These are phyloP conservation scores for Campopleginae sp. DNA, from an alignment of 2,888 invertebrate genomes.

Conservation along the genomic window DNA sequence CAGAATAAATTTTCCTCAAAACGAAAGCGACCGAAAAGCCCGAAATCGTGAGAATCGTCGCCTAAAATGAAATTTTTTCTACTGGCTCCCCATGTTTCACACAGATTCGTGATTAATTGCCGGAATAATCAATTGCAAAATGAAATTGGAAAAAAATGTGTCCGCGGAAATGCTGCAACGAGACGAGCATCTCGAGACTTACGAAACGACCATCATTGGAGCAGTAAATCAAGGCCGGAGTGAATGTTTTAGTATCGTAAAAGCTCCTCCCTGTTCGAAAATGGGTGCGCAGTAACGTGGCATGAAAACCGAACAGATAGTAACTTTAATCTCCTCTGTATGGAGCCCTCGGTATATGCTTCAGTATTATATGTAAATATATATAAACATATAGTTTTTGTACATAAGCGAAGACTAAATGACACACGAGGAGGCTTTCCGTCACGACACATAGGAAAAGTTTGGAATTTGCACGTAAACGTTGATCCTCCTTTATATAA, in stretches of 20 bases:
- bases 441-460: conserved; percentile 26
- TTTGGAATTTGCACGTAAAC: conserved; percentile 40
- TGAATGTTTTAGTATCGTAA: conserved; percentile 12
- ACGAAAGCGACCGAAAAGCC: no score
- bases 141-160: no score
- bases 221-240: not conserved
- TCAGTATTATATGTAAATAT: not conserved
- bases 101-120: no score
- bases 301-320: conserved; percentile 35
- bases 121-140: no score
- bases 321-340: conserved; percentile 39
- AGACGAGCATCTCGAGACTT: not conserved
- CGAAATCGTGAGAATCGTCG: no score
- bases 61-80: no score
- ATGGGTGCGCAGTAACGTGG: conserved; percentile 6
- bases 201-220: not conserved
- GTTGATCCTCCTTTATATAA: conserved; percentile 19
- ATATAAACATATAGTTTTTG: conserved; percentile 31
- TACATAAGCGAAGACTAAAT: conserved; percentile 28
- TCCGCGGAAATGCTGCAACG: no score
- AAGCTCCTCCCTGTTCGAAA: conserved; percentile 16
- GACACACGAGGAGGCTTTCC: conserved; percentile 41
- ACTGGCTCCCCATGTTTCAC: no score
- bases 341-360: not conserved
- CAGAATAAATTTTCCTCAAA: no score